Conservation (phyloP, 1,140 invertebrate genomes). For the Neuroterus valhalla region DNA sequence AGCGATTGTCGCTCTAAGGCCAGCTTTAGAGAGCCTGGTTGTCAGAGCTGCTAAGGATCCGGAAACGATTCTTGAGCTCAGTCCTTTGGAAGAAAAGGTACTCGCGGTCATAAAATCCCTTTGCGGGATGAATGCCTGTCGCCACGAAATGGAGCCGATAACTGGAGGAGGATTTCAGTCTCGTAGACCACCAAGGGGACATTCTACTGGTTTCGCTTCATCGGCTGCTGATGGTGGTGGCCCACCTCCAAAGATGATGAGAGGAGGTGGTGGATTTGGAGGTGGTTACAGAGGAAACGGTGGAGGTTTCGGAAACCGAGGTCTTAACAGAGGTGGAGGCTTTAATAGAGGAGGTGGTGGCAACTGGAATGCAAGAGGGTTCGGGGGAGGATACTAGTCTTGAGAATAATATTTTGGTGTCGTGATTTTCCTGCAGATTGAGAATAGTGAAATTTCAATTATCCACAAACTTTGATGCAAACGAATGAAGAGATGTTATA, state of each 20-base stretch:
- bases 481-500: too few species aligned
- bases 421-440: background rate
- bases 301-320: constrained; percentile 22
- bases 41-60: constrained; percentile 83
- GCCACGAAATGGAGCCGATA: constrained; percentile 79
- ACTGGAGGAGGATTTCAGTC: constrained; percentile 67
- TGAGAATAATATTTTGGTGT: constrained; percentile 8
- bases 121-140: constrained; percentile 84
- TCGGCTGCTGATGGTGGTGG: constrained; percentile 5
- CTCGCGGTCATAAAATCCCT: constrained; percentile 80
- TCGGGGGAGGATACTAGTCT: constrained; percentile 36
- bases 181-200: constrained; percentile 70
- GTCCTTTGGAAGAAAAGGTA: constrained; percentile 77
- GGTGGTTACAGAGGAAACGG: constrained; percentile 33
- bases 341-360: constrained; percentile 13
- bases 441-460: too few species aligned
- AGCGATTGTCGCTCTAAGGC: constrained; percentile 88
- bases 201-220: constrained; percentile 46
- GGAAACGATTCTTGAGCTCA: constrained; percentile 79
- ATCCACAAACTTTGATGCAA: too few species aligned
- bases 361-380: constrained; percentile 35
- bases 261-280: constrained; percentile 36
- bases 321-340: constrained; percentile 7
- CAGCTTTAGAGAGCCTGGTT: constrained; percentile 90
- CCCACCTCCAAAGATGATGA: constrained; percentile 52